Base-by-base conservation (phyloP, 2,797 vertebrate genomes). In the Poecilia velifera region DNA sequence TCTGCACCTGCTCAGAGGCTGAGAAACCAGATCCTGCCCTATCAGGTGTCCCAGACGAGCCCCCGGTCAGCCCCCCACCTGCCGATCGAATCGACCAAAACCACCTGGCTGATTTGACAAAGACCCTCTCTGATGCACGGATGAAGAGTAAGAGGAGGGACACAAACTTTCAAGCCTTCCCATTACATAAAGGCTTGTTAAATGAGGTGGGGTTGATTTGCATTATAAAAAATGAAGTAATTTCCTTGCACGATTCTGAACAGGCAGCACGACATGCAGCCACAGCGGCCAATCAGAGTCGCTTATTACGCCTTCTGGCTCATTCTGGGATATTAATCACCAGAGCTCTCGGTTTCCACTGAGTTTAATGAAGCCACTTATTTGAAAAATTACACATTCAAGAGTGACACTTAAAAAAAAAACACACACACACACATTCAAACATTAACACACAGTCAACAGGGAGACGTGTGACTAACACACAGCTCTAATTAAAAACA, bases 21-120 rank as follows among this genome's bases (percentile, higher is more conserved):
- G 70, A 71, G 93, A 91, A 91, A 91, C 88, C 53, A 77, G 87
- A 93, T 89, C 83, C 75, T 45, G 36, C 13, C 22, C 68, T 82
- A 88, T 92, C 86, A 82, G 72, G 79, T 93, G 76, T 87, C 88
- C 68, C 68, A 68, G 41, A 77, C 49, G 36, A 72, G 62, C 41
- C 79, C 55, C 78, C 81, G 45, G 64, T 66, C 43, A 12, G 18
- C 25, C 77, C 62, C 55, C 45, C 80, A 74, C 76, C 78, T 70
- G 39, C 66, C 5, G 10, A 70, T 68, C 39, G 43, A 68, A 43
- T 25, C 39, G 10, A 46, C 41, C 62, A 12, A 66, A 39, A 66
- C 20, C 36, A 39, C 64, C 68, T 72, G 68, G 41, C n/a, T 72
- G 43, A 45, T 79, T 70, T 55, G 28, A 55, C 45, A 76, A 41